phyloP scores from a whole-genome alignment of 2,888 invertebrate species.

The Stenichneumon culpator region DNA sequence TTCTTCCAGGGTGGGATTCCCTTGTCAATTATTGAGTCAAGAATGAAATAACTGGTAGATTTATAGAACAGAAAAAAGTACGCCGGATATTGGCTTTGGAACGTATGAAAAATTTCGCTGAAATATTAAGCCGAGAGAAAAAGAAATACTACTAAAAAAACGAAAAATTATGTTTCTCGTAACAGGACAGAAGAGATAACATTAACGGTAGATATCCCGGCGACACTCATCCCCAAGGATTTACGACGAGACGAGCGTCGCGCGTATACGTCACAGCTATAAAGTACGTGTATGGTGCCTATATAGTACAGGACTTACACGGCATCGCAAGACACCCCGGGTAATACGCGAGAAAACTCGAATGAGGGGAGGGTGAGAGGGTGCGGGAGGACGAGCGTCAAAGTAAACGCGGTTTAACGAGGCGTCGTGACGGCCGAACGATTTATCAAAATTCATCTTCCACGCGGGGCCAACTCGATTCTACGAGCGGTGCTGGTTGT shows the following conservation, averaged over 20 bases:
- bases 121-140: too few species aligned
- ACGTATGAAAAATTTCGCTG: background rate
- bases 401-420: constrained; percentile 74
- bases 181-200: background rate
- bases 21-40: background rate
- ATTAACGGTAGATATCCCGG: background rate
- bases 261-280: constrained; percentile 37
- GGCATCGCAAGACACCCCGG: constrained; percentile 40
- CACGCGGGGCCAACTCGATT: constrained; percentile 71
- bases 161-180: background rate
- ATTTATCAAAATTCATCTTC: constrained; percentile 80
- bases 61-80: background rate
- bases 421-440: constrained; percentile 70
- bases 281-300: constrained; percentile 18
- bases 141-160: background rate
- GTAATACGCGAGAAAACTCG: constrained; percentile 37
- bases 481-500: constrained; percentile 52
- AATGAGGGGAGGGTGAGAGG: background rate
- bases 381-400: constrained; percentile 50
- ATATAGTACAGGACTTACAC: constrained; percentile 22
- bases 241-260: constrained; percentile 36
- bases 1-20: background rate
- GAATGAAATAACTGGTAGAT: background rate
- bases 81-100: background rate
- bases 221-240: background rate